These are phyloP conservation scores for Heliocidaris tuberculata DNA, from an alignment of 35 echinoderm and acorn worm species.

Conservation along the genomic window DNA sequence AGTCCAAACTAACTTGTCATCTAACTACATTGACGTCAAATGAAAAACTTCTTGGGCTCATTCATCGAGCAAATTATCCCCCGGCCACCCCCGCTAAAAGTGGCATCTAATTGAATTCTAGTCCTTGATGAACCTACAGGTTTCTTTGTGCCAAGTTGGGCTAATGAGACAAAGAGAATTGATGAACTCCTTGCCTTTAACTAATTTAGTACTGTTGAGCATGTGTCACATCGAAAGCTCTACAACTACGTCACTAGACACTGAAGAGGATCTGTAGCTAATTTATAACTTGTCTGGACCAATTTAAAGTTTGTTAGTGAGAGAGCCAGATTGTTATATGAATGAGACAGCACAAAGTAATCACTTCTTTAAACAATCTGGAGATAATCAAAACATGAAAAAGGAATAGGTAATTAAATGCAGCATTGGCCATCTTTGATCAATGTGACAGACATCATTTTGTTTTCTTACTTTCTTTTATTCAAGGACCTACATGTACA, in stretches of 20 bases:
- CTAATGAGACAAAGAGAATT: background rate
- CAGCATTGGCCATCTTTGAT: no score
- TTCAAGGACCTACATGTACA: no score
- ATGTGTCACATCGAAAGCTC: background rate
- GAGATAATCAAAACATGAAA: no score
- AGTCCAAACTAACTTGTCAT: conserved; percentile 9
- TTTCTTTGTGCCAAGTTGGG: background rate
- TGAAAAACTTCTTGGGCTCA: background rate
- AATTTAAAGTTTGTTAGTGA: background rate
- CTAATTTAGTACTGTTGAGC: background rate
- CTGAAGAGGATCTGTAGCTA: conserved; percentile 1
- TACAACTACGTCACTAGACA: background rate
- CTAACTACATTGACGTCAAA: background rate
- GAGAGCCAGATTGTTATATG: background rate
- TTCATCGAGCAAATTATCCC: background rate
- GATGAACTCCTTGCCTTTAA: background rate
- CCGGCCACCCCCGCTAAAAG: background rate
- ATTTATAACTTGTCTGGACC: conserved; percentile 19
- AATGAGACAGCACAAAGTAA: background rate
- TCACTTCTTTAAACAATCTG: no score
- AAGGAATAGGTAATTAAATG: no score
- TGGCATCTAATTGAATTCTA: background rate
- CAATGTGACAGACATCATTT: no score
- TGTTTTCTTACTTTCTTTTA: no score
- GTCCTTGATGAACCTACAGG: background rate